Evolutionary conservation across 2,113 vertebrate genomes (phyloP), one percentile per base, ranked within the genome.

Genomic region (sheep (Ovis aries)): DNA sequence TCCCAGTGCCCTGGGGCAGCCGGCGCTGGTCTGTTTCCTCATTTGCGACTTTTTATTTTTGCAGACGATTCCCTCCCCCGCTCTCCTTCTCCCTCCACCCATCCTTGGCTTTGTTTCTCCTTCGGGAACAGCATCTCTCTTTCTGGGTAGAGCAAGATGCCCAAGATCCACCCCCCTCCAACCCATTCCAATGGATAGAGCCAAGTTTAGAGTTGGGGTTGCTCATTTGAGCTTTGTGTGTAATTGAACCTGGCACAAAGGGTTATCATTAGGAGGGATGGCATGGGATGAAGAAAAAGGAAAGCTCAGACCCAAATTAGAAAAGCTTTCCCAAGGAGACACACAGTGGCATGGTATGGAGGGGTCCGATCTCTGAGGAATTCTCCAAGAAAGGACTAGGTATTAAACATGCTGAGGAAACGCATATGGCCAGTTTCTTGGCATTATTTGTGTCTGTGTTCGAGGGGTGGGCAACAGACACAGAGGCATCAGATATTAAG

Each of bases 211-310:
- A 95, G 57, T 62, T 3, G 31, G 82, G 85, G 84, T 27, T 95
- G 90, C 94, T 96, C 96, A 62, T 82, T 91, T 88, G 77, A 93
- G 92, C 90, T 96, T 71, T 78, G 86, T 48, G 14, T 94, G 2
- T 96, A 97, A 96, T 85, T 96, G 95, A 91, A 59, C 62, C 78
- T 98, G 96, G 97, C 94, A 8, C 82, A 14, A 59, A 97, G 84
- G 59, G 90, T 88, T 91, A 93, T 97, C 95, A 88, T 97, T 96
- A 95, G 83, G 80, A 92, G 80, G 40, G 86, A 93, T 7, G 88
- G 92, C 92, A 94, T 52, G 78, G 71, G 77, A 77, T 60, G 52
- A 60, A 93, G 86, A 62, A 59, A 94, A 88, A 59, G n/a, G 85
- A 93, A 74, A 87, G 36, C 36, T 52, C 0, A 19, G 43, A 53